phyloP scores from a whole-genome alignment of 2,797 vertebrate species.

The Hybognathus amarus region DNA sequence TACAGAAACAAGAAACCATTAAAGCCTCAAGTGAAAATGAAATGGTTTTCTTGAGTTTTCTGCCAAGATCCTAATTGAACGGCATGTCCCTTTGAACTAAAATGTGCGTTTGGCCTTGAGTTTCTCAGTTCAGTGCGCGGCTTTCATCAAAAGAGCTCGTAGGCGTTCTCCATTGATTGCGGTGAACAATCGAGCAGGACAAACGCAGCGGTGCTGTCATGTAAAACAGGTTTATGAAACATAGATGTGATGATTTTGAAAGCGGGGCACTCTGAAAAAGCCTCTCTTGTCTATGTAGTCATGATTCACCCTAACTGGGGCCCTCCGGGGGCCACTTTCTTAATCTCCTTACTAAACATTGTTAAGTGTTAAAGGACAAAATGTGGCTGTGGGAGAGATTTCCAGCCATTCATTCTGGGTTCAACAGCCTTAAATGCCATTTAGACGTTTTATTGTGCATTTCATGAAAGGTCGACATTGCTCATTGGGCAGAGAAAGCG shows the following conservation, averaged over 20 bases:
- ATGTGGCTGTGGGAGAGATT: slow-evolving; percentile 55
- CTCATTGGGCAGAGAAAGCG: slow-evolving; percentile 58
- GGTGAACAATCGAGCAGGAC: not conserved
- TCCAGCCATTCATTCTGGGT: slow-evolving; percentile 64
- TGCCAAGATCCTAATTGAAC: slow-evolving; percentile 36
- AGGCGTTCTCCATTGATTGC: slow-evolving; percentile 26
- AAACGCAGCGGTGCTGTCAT: slow-evolving; percentile 10
- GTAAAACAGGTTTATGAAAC: slow-evolving; percentile 35
- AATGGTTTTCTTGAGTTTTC: slow-evolving; percentile 22
- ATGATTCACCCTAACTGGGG: slow-evolving; percentile 39
- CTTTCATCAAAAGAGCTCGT: slow-evolving; percentile 26
- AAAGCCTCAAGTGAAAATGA: not conserved
- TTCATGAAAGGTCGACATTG: slow-evolving; percentile 71
- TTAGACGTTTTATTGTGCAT: slow-evolving; percentile 73
- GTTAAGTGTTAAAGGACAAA: slow-evolving; percentile 59
- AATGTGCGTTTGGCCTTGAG: slow-evolving; percentile 37
- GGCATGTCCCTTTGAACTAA: slow-evolving; percentile 41
- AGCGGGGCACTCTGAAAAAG: slow-evolving; percentile 2
- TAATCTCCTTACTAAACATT: slow-evolving; percentile 58
- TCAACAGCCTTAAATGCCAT: slow-evolving; percentile 67
- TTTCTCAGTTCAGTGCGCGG: not conserved
- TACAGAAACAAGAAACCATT: not conserved
- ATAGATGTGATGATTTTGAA: slow-evolving; percentile 41
- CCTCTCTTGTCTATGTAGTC: slow-evolving; percentile 11
- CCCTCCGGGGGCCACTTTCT: slow-evolving; percentile 45